A percentile compares a stretch with the other conserved stretches of the same genome.
Conservation (phyloP, 1,140 invertebrate species). For the Oreohelix idahoensis region DNA sequence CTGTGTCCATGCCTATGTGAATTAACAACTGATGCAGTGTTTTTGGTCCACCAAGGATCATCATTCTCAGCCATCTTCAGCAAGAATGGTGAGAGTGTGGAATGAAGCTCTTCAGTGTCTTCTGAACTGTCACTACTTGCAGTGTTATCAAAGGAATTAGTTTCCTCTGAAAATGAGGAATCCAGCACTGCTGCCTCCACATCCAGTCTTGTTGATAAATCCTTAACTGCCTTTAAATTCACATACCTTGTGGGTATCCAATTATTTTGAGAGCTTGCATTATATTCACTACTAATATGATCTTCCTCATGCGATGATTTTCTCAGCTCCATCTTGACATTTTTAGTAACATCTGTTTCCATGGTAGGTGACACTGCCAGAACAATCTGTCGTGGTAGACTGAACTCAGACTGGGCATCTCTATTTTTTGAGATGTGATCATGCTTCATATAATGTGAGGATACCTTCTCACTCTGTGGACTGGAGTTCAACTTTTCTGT, state of each 20-base stretch:
- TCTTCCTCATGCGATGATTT: neutral
- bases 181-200: neutral
- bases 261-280: neutral
- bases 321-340: neutral
- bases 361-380: neutral
- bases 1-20: neutral
- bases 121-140: neutral
- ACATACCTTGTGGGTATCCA: too few relatives aligned
- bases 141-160: neutral
- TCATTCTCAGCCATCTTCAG: too few relatives aligned
- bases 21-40: too few relatives aligned
- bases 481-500: neutral
- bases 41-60: too few relatives aligned
- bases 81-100: too few relatives aligned
- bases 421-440: too few relatives aligned
- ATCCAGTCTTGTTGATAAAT: neutral
- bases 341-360: neutral
- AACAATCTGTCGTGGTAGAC: neutral
- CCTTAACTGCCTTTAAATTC: neutral
- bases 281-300: neutral
- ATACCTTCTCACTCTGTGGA: neutral
- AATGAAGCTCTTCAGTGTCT: too few relatives aligned
- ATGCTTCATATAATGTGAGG: too few relatives aligned
- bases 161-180: neutral
- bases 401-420: neutral